Evolutionary conservation across 30 jellyfish, hydroid and myxozoan genomes (phyloP), one percentile per base, ranked within the genome.

Genomic region (Nemopilema nomurai): DNA sequence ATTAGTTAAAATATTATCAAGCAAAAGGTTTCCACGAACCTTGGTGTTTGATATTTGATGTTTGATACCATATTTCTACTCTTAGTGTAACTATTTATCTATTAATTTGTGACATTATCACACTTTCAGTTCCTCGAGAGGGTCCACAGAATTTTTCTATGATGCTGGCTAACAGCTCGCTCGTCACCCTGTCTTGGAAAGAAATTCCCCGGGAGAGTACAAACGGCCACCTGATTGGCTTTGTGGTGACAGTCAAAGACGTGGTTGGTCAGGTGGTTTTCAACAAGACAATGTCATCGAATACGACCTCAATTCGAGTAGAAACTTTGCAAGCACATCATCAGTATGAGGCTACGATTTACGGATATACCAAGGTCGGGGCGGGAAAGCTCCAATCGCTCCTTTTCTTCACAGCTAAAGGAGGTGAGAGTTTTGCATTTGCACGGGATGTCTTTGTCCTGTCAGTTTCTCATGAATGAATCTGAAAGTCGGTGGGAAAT

Each of bases 361-460:
- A 16, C 74, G 93, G 93, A 4, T 69, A 31, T 18, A 84, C 93
- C 18, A 84, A 31, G 30, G 68, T 81, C 24, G 93, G 93, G 1
- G 74, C 77, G 49, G 93, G 93, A 63, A 57, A 84, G 83, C 68
- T 31, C 29, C 52, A 41, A 19, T 71, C 83, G 26, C 49, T 74
- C 67, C 33, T 26, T n/a, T 84, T 84, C 83, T 84, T 64, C 84
- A 84, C 93, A 19, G 93, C 93, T 9, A 67, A 84, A 16, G 93
- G 93, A 62, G 93, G 87, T 74, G 30, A 26, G 87, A 17, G 49
- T 51, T 18, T n/a, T n/a, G n/a, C n/a, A n/a, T n/a, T n/a, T n/a
- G n/a, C 0, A 24, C 0, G 18, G 53, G 62, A 19, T n/a, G 23
- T 0, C 0, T 53, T 19, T 22, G n/a, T 22, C 68, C 0, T 17